phyloP scores from a whole-genome alignment of 2,888 invertebrate species.

The Alloplasta piceator region DNA sequence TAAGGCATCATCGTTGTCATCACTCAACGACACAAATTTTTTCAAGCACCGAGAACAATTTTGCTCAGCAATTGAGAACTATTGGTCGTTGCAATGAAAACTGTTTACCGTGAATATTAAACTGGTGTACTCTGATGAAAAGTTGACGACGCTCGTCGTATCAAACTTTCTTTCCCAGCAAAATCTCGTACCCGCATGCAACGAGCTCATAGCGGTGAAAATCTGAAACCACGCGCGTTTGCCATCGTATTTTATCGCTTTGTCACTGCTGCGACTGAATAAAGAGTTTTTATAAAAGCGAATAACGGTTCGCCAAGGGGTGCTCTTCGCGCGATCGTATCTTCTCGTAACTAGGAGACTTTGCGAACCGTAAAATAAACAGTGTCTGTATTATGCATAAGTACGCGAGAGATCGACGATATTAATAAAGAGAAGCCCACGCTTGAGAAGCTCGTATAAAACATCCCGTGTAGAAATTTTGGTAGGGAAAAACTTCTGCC shows the following conservation, averaged over 20 bases:
- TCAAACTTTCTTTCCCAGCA: neutral
- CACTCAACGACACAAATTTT: too few species aligned
- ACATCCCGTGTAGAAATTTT: too few species aligned
- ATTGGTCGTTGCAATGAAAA: too few species aligned
- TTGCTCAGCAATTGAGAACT: too few species aligned
- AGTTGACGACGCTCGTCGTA: neutral
- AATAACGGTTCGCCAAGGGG: neutral
- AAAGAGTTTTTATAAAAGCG: constrained; percentile 52
- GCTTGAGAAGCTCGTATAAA: constrained; percentile 1
- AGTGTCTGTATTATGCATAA: constrained; percentile 22
- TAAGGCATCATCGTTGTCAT: too few species aligned
- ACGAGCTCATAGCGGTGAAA: neutral
- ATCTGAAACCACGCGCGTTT: neutral
- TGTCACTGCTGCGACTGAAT: constrained; percentile 14
- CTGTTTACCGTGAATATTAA: too few species aligned
- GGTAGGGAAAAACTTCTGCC: too few species aligned
- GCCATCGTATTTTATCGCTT: neutral
- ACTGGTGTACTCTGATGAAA: too few species aligned
- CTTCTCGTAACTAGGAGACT: constrained; percentile 22
- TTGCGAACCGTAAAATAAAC: constrained; percentile 44
- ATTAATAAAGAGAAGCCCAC: neutral
- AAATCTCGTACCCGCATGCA: neutral
- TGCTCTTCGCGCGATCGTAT: constrained; percentile 13
- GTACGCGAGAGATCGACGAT: constrained; percentile 20
- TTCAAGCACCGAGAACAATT: too few species aligned